A percentile compares a stretch with the other conserved stretches of the same genome.
These are phyloP conservation scores for Artemia sinica DNA, from an alignment of 2,888 invertebrate genomes.

Conservation along the genomic window DNA sequence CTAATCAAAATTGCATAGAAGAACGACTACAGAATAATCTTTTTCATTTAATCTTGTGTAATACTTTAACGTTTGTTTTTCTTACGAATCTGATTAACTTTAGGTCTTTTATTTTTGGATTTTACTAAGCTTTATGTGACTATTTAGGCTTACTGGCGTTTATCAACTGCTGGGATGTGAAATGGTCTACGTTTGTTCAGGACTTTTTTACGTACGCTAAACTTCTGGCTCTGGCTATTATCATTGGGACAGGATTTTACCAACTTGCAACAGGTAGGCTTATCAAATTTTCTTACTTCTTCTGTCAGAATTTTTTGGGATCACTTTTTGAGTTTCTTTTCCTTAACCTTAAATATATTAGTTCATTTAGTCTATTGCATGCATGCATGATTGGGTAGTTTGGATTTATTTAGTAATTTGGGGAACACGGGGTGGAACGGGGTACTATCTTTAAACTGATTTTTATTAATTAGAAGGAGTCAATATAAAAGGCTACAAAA, in stretches of 20 bases:
- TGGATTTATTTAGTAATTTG: too few relatives aligned
- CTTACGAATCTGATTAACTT: neutral
- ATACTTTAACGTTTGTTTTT: constrained; percentile 12
- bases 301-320: too few relatives aligned
- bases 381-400: too few relatives aligned
- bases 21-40: neutral
- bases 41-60: constrained; percentile 19
- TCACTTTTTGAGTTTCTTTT: too few relatives aligned
- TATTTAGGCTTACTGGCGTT: constrained; percentile 75
- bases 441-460: too few relatives aligned
- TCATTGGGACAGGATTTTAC: constrained; percentile 76
- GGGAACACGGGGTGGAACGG: too few relatives aligned
- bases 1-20: too few relatives aligned
- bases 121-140: constrained; percentile 27
- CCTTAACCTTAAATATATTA: too few relatives aligned
- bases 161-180: constrained; percentile 92
- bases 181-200: constrained; percentile 86
- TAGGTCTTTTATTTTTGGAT: constrained; percentile 25
- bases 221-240: constrained; percentile 72
- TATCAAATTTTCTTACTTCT: neutral
- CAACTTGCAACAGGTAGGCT: constrained; percentile 60
- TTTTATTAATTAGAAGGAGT: too few relatives aligned
- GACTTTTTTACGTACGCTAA: constrained; percentile 97
- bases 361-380: too few relatives aligned
- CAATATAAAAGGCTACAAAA: too few relatives aligned